These are phyloP conservation scores for Rhingia rostrata DNA, from an alignment of 2,888 invertebrate genomes.

Conservation along the genomic window DNA sequence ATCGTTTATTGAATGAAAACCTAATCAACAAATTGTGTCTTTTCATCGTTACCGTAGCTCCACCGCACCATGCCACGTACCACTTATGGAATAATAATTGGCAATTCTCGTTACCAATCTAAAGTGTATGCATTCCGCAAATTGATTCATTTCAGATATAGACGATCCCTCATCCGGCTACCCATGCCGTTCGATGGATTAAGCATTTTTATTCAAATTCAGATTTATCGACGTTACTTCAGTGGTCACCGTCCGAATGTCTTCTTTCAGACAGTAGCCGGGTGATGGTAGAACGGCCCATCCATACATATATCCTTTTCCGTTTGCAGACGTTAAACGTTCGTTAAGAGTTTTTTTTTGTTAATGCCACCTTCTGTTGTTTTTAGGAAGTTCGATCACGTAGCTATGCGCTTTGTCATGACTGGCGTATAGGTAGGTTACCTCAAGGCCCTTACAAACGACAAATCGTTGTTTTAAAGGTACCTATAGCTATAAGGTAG, in stretches of 20 bases:
- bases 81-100: constrained; percentile 31
- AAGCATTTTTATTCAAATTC: constrained; percentile 51
- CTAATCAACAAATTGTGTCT: too few species aligned
- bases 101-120: constrained; percentile 17
- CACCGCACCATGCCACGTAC: too few species aligned
- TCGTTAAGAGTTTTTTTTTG: constrained; percentile 31
- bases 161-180: constrained; percentile 45
- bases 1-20: too few species aligned
- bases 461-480: neutral
- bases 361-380: neutral
- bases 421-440: constrained; percentile 15
- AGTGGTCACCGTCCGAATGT: constrained; percentile 17
- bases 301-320: constrained; percentile 46
- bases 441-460: constrained; percentile 41
- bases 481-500: neutral
- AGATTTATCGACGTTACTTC: constrained; percentile 33
- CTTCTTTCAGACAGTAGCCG: constrained; percentile 19
- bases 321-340: constrained; percentile 45
- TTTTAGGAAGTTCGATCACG: constrained; percentile 62
- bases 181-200: constrained; percentile 13
- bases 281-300: constrained; percentile 15
- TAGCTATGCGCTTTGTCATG: constrained; percentile 45
- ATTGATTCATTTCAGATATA: constrained; percentile 51
- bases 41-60: too few species aligned
- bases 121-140: constrained; percentile 47